Percentiles rank a stretch among this genome's conserved stretches.
These are phyloP conservation scores for Orchestes rusci DNA, from an alignment of 2,888 invertebrate species.

Conservation along the genomic window DNA sequence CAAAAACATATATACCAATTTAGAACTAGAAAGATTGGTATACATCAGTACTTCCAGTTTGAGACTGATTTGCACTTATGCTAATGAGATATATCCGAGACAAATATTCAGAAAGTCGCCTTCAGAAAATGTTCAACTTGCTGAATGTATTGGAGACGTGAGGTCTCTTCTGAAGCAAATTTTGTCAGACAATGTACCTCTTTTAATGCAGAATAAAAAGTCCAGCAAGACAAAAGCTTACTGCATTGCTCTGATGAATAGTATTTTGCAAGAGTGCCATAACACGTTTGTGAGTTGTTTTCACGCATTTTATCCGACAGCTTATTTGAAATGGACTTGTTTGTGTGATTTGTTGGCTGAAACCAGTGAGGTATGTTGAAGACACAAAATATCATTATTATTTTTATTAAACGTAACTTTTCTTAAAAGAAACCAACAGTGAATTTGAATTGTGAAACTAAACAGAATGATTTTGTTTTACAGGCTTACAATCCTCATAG, in stretches of 20 bases:
- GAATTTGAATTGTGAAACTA: too few relatives aligned
- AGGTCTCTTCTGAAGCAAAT: conserved; percentile 74
- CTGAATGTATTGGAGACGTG: conserved; percentile 81
- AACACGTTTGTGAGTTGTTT: conserved; percentile 86
- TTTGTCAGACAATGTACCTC: conserved; percentile 63
- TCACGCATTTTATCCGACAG: conserved; percentile 93
- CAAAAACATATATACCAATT: conserved; percentile 48
- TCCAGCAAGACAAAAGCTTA: conserved; percentile 45
- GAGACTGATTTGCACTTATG: conserved; percentile 73
- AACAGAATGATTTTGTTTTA: too few relatives aligned
- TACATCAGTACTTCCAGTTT: conserved; percentile 81
- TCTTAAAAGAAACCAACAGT: too few relatives aligned
- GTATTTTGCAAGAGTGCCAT: conserved; percentile 84
- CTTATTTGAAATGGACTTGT: conserved; percentile 86
- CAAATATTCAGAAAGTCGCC: conserved; percentile 41
- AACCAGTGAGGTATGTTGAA: conserved; percentile 60
- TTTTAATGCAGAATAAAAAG: conserved; percentile 36
- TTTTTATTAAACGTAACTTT: too few relatives aligned
- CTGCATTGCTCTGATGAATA: conserved; percentile 57
- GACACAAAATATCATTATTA: too few relatives aligned
- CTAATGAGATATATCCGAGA: conserved; percentile 87
- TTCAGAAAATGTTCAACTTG: conserved; percentile 68
- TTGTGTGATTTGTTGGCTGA: conserved; percentile 75
- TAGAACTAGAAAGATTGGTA: conserved; percentile 75
- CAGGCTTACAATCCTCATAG: conserved; percentile 38